A percentile compares a stretch with the other conserved stretches of the same genome.
Evolutionary conservation across 2,797 vertebrate species (phyloP).

Genomic region (Enteromius radiatus): DNA sequence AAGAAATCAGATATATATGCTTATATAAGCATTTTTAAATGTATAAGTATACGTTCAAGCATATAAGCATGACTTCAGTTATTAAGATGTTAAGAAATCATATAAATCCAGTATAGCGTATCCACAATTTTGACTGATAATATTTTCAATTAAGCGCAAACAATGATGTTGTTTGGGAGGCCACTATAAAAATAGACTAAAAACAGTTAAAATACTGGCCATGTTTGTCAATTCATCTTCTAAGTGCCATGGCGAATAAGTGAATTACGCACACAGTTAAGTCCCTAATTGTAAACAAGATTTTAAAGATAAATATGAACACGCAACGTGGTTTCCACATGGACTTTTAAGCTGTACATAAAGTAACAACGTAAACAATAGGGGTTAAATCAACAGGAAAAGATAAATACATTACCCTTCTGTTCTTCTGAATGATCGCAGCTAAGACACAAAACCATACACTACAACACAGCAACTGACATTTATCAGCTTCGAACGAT

Average conservation of each 20-base stretch:
- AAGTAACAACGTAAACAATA: constrained; percentile 1
- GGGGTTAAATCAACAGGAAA: constrained; percentile 18
- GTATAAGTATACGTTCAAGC: background rate
- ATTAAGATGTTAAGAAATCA: background rate
- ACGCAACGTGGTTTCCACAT: background rate
- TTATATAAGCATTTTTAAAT: background rate
- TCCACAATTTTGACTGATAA: background rate
- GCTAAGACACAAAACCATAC: background rate
- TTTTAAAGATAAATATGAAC: constrained; percentile 38
- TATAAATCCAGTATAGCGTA: background rate
- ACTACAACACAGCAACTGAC: constrained; percentile 3
- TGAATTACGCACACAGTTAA: constrained; percentile 33
- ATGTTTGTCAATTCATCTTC: constrained; percentile 20
- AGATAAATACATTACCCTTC: background rate
- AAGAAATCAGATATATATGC: background rate
- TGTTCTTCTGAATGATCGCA: background rate
- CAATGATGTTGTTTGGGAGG: constrained; percentile 1
- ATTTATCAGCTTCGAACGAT: background rate
- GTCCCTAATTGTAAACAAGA: constrained; percentile 31
- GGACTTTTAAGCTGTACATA: constrained; percentile 13
- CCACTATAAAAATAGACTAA: background rate
- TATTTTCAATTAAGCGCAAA: background rate
- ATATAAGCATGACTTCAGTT: background rate
- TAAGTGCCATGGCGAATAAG: constrained; percentile 33
- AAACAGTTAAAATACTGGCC: constrained; percentile 10